Conservation (phyloP, 2,113 vertebrate genomes). For the Tetraodon nigroviridis region DNA sequence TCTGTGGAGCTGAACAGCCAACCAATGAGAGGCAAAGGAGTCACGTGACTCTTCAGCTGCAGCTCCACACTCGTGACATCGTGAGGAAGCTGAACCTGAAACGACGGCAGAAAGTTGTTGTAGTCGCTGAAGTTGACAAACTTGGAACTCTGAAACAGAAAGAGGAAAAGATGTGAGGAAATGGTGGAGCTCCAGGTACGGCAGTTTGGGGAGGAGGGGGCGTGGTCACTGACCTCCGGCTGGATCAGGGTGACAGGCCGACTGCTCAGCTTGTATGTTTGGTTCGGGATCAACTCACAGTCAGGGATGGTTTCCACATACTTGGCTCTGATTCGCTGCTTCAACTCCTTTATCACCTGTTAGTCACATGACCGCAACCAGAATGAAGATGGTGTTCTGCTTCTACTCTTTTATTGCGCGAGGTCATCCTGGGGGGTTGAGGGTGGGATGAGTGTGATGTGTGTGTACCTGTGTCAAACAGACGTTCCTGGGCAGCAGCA, state of each 20-base stretch:
- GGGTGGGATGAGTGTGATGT: neutral
- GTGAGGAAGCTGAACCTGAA: slow-evolving; percentile 6
- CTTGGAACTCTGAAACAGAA: slow-evolving; percentile 18
- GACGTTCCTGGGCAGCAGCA: slow-evolving; percentile 32
- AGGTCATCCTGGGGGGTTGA: no score
- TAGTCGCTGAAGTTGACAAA: slow-evolving; percentile 28
- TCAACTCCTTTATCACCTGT: slow-evolving; percentile 30
- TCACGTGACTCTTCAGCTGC: neutral
- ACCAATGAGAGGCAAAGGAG: neutral
- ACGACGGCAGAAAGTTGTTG: slow-evolving; percentile 21
- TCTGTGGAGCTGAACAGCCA: slow-evolving; percentile 10
- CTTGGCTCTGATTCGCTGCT: neutral
- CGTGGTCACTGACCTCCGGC: slow-evolving; percentile 13
- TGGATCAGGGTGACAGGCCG: slow-evolving; percentile 1
- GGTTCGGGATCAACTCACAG: slow-evolving; percentile 24
- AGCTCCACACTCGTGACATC: neutral
- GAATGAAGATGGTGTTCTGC: no score
- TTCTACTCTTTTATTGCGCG: no score
- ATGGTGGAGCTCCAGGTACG: neutral
- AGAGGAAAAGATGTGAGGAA: neutral
- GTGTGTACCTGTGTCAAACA: slow-evolving; percentile 18
- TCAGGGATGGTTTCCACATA: slow-evolving; percentile 6
- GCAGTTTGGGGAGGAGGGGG: neutral
- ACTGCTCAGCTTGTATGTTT: slow-evolving; percentile 13
- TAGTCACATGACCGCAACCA: neutral